These are phyloP conservation scores for Elegia similella DNA, from an alignment of 2,888 invertebrate genomes.

Conservation along the genomic window DNA sequence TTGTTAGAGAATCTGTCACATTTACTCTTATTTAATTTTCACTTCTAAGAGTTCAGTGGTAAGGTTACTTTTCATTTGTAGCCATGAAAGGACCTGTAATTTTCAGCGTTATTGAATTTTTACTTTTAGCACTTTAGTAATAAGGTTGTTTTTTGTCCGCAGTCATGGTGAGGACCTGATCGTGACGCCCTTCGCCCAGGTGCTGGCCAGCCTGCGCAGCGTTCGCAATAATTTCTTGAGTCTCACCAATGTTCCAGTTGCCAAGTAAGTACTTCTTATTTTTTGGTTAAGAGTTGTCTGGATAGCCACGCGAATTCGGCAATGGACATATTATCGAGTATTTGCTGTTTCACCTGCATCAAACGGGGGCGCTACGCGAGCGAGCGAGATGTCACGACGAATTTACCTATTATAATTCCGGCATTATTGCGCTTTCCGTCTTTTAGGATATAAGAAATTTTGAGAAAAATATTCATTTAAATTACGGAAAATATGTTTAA, in stretches of 20 bases:
- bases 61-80: constrained; percentile 57
- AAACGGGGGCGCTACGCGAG: too few relatives aligned
- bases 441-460: too few relatives aligned
- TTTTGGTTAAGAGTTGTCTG: too few relatives aligned
- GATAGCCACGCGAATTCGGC: too few relatives aligned
- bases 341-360: too few relatives aligned
- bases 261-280: constrained; percentile 86
- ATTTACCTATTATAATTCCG: too few relatives aligned
- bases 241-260: constrained; percentile 95
- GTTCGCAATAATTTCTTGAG: constrained; percentile 98
- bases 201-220: constrained; percentile 98
- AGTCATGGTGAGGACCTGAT: constrained; percentile 99
- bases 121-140: constrained; percentile 14
- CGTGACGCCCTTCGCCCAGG: constrained; percentile 99
- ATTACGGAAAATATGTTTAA: too few relatives aligned
- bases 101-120: too few relatives aligned
- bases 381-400: too few relatives aligned
- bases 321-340: too few relatives aligned
- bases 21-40: background rate
- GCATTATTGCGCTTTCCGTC: too few relatives aligned
- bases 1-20: background rate
- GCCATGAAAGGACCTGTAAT: constrained; percentile 83
- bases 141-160: constrained; percentile 52
- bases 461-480: too few relatives aligned
- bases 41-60: constrained; percentile 18